These are phyloP conservation scores for Stratiomys singularior DNA, from an alignment of 2,888 invertebrate species.

Conservation along the genomic window DNA sequence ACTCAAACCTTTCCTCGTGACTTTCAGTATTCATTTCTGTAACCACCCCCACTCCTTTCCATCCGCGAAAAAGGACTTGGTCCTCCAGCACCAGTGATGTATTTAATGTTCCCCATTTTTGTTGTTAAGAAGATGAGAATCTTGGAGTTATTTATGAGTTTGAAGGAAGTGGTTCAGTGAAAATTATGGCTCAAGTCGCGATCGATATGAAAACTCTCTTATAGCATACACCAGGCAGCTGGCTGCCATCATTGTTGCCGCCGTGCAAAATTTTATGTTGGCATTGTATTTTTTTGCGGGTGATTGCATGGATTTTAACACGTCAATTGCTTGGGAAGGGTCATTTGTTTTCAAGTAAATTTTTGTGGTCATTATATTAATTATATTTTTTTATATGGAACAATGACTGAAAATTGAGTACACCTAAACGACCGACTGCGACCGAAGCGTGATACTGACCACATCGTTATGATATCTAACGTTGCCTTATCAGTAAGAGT, in stretches of 20 bases:
- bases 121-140: constrained; percentile 53
- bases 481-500: no score
- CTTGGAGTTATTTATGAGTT: constrained; percentile 52
- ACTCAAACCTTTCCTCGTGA: constrained; percentile 35
- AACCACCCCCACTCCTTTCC: not conserved
- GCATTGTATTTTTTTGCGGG: not conserved
- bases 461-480: no score
- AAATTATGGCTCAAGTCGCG: constrained; percentile 53
- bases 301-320: constrained; percentile 11
- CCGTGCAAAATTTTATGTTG: constrained; percentile 2
- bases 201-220: constrained; percentile 51
- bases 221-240: constrained; percentile 34
- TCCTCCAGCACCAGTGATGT: constrained; percentile 46
- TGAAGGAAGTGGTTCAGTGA: constrained; percentile 52
- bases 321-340: not conserved
- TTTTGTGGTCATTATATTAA: not conserved
- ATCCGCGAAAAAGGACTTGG: constrained; percentile 5
- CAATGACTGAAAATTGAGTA: no score
- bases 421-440: no score
- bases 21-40: not conserved
- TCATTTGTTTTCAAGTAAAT: not conserved
- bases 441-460: no score
- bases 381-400: no score
- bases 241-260: constrained; percentile 39
- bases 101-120: constrained; percentile 52